These are phyloP conservation scores for Cheirogaleus major DNA, from an alignment of 2,797 vertebrate genomes.

Conservation along the genomic window DNA sequence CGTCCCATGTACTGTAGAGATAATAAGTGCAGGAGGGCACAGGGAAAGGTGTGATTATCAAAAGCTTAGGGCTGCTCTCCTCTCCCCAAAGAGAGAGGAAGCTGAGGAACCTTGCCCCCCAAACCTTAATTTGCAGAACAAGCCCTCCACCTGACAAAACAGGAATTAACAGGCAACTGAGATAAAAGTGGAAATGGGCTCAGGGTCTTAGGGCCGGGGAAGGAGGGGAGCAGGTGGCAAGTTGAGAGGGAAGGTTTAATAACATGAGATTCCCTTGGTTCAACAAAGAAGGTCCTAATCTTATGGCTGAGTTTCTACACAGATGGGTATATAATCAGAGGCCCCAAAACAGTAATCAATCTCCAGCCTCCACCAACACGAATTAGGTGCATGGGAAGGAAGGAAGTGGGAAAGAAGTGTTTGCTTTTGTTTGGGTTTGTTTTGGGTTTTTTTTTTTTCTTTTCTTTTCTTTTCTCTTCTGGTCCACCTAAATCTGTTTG, in stretches of 20 bases:
- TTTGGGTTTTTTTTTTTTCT: not conserved
- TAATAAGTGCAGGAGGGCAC: not conserved
- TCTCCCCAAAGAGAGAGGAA: not conserved
- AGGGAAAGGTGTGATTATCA: not conserved
- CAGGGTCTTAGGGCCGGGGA: constrained; percentile 73
- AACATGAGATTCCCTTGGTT: constrained; percentile 78
- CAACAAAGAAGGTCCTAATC: constrained; percentile 84
- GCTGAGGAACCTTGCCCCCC: not conserved
- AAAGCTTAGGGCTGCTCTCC: not conserved
- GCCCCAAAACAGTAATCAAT: constrained; percentile 80
- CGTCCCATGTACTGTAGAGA: not conserved
- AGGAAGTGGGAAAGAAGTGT: constrained; percentile 50
- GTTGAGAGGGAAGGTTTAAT: constrained; percentile 82
- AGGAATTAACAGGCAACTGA: constrained; percentile 80
- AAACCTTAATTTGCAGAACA: constrained; percentile 61
- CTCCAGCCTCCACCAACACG: constrained; percentile 75
- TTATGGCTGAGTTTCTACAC: constrained; percentile 74
- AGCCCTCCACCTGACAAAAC: constrained; percentile 66
- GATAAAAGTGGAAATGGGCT: constrained; percentile 74
- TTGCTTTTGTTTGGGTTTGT: constrained; percentile 22
- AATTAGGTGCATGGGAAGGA: constrained; percentile 79
- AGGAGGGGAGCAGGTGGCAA: constrained; percentile 82
- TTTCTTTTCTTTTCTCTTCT: constrained; percentile 3
- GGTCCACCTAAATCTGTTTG: constrained; percentile 62
- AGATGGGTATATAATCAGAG: constrained; percentile 81